Percentiles rank a stretch among this genome's conserved stretches.
Evolutionary conservation across 2,888 invertebrate species (phyloP).

Genomic region (Stratiomys singularior): DNA sequence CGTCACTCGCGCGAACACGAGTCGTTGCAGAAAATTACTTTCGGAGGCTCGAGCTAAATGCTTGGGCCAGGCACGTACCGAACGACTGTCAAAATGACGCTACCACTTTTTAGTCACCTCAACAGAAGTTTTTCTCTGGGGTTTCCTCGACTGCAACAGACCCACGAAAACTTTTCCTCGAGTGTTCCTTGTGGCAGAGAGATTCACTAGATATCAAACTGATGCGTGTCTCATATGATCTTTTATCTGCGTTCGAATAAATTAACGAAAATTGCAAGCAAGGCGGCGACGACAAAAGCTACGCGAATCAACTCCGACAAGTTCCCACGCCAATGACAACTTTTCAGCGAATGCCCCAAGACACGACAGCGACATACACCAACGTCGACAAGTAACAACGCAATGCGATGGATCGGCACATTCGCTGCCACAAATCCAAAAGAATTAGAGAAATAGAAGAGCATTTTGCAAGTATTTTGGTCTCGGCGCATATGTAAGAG

Average conservation of each 20-base stretch:
- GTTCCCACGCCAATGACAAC: conserved; percentile 16
- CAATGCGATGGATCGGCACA: neutral
- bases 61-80: neutral
- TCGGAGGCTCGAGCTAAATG: too few species aligned
- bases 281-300: neutral
- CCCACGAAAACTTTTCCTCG: neutral
- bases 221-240: too few species aligned
- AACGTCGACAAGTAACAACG: neutral
- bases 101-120: neutral
- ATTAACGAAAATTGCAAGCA: neutral
- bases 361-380: neutral
- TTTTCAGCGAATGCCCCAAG: neutral
- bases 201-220: too few species aligned
- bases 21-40: neutral
- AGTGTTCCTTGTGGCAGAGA: neutral
- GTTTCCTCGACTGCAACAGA: conserved; percentile 2
- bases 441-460: too few species aligned
- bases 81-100: conserved; percentile 17
- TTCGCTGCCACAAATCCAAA: too few species aligned
- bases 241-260: too few species aligned
- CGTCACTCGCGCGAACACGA: neutral
- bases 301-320: neutral
- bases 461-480: too few species aligned
- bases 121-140: neutral
- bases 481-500: too few species aligned